Evolutionary conservation across 2,888 invertebrate genomes (phyloP), one percentile per base, ranked within the genome.

Genomic region (Phyto melanocephala): DNA sequence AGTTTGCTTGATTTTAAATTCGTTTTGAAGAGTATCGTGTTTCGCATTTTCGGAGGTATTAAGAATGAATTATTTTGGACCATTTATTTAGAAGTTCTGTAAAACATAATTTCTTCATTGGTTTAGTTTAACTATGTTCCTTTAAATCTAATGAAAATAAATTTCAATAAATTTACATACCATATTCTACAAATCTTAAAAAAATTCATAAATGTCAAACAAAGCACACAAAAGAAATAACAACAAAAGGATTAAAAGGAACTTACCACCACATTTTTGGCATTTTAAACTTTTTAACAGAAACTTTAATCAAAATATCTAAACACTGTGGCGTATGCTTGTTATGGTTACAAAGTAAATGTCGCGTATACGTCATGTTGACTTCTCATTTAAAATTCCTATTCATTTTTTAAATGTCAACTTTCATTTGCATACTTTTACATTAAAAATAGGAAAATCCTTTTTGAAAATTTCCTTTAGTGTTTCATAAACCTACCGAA

Each of bases 361-460:
- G 2, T 75, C 45, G 28, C 35, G 28, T 10, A 58, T 15, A 67
- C 75, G 58, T 58, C 75, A 58, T 50, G 76, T 28, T 20, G 67
- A n/a, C 2, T 42, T 40, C 50, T 24, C 11, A 5, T 72, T 72
- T 22, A 10, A 20, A n/a, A 33, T n/a, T n/a, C 4, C 11, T 50
- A 15, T 28, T 6, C 37, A 1, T 33, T 72, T 56, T 4, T 0
- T 40, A 24, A 1, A 47, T 37, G 37, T 17, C 37, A 71, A 37
- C 45, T 3, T 60, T 47, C 47, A 71, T 47, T 37, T 71, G 37
- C 71, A 58, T 45, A 45, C 22, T 45, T 70, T 58, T 35, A 11
- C 45, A 58, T 45, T 22, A 24, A 70, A 24, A 70, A 45, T 20
- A 22, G 4, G 37, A 40, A 58, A 70, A 58, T 20, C 17, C 35